Evolutionary conservation across 2,797 vertebrate species (phyloP), one percentile per base, ranked within the genome.

Genomic region (Coendou prehensilis): DNA sequence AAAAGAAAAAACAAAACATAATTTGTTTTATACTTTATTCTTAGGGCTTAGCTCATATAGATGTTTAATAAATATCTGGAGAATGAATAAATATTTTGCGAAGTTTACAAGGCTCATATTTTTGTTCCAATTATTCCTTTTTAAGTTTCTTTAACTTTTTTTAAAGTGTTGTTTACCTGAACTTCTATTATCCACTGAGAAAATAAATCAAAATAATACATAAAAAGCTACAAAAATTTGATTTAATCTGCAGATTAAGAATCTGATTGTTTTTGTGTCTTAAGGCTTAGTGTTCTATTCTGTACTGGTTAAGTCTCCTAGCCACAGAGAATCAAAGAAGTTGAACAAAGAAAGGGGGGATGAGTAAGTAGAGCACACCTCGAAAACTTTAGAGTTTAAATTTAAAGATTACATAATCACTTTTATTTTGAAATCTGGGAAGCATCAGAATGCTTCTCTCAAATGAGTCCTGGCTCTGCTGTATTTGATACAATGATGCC

Each of bases 391-490:
- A 89, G n/a, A 28, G 23, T 59, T 96, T 81, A 89, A 67, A 95
- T 92, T 63, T 84, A 71, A 85, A 95, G 52, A 95, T 84, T 79
- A 79, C 79, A 92, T 93, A 95, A 92, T 95, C 85, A 52, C 50
- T 88, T 94, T 73, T 95, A 89, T 80, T 97, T 94, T 64, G 56
- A 92, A 97, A 75, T 97, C 94, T 97, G 94, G 92, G 59, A 97
- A 89, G 80, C n/a, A 96, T 96, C 73, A 96, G 69, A 89, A 86
- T 64, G 41, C 45, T 89, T 94, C 54, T 69, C 85, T 33, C 4
- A 54, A 93, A 88, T 85, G 67, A 73, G 63, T 73, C 50, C 30
- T 73, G 47, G 80, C 67, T 96, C 18, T 28, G 54, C 23, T 79
- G 41, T 73, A n/a, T 50, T 26, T 54, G 95, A 88, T 69, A 33